Conservation (phyloP, 2,797 vertebrate species). For the Silurus aristotelis region DNA sequence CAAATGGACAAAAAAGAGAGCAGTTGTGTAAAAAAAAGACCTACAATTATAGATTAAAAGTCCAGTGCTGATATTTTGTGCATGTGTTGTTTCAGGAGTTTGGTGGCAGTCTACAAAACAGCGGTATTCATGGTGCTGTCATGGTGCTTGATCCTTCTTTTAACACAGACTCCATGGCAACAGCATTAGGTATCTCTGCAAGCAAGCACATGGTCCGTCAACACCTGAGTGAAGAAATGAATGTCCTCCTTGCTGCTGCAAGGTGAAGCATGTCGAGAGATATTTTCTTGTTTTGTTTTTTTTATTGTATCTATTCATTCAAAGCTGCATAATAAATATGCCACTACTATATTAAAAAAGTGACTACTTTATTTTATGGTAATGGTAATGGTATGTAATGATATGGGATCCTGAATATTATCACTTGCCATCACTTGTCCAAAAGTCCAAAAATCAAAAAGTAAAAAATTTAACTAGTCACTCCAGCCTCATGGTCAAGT, state of each 20-base stretch:
- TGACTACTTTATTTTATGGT: too few relatives aligned
- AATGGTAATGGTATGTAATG: not conserved
- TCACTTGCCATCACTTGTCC: not conserved
- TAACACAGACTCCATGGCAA: slow-evolving; percentile 84
- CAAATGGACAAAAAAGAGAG: not conserved
- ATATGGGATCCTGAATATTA: not conserved
- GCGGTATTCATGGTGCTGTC: slow-evolving; percentile 84
- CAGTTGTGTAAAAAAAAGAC: not conserved
- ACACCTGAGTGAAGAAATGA: slow-evolving; percentile 85
- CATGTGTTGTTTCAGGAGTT: slow-evolving; percentile 74
- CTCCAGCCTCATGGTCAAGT: not conserved
- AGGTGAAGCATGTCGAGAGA: slow-evolving; percentile 66
- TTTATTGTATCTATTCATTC: not conserved
- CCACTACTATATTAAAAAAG: too few relatives aligned
- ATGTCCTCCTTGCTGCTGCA: slow-evolving; percentile 71
- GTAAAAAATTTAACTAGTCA: not conserved
- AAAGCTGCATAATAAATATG: not conserved
- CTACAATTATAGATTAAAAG: not conserved
- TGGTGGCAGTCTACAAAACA: slow-evolving; percentile 79
- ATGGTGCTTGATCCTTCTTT: slow-evolving; percentile 86
- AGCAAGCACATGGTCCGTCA: slow-evolving; percentile 84
- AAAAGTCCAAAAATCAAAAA: not conserved
- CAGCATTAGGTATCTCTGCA: slow-evolving; percentile 79
- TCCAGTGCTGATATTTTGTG: not conserved
- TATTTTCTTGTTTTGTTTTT: not conserved